Percentiles rank a stretch among this genome's conserved stretches.
These are phyloP conservation scores for Dasyprocta punctata DNA, from an alignment of 2,113 vertebrate genomes.

Conservation along the genomic window DNA sequence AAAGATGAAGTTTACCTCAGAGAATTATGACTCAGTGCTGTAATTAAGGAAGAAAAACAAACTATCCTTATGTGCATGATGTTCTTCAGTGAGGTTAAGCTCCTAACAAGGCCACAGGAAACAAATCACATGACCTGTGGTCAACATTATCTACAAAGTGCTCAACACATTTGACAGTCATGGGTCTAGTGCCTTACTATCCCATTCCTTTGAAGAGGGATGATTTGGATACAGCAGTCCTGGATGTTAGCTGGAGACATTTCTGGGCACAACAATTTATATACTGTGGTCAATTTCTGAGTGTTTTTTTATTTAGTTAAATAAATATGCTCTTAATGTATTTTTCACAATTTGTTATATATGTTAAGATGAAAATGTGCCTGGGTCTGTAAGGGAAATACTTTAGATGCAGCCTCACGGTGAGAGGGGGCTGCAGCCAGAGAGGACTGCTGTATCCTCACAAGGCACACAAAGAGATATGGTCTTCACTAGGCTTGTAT, in stretches of 20 bases:
- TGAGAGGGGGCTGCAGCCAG: neutral
- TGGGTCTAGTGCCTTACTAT: neutral
- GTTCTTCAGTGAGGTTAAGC: neutral
- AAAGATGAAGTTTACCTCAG: conserved; percentile 8
- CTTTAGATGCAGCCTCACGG: neutral
- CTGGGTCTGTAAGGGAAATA: neutral
- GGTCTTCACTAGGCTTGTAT: neutral
- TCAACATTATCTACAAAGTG: neutral
- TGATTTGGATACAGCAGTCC: neutral
- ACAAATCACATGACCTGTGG: neutral
- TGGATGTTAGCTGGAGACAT: conserved; percentile 28
- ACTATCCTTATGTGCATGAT: neutral
- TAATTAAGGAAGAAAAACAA: conserved; percentile 27
- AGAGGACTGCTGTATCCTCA: neutral
- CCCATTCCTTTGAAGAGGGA: neutral
- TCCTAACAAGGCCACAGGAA: conserved; percentile 2
- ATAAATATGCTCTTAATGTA: neutral
- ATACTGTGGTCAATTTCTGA: neutral
- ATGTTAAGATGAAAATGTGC: neutral
- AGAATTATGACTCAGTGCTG: conserved; percentile 5
- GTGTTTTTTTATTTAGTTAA: neutral
- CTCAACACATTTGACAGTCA: neutral
- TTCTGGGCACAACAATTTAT: neutral
- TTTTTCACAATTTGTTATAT: neutral
- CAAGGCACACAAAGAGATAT: neutral